Percentiles rank a stretch among this genome's conserved stretches.
These are phyloP conservation scores for Emys orbicularis DNA, from an alignment of 2,797 vertebrate genomes.

Conservation along the genomic window DNA sequence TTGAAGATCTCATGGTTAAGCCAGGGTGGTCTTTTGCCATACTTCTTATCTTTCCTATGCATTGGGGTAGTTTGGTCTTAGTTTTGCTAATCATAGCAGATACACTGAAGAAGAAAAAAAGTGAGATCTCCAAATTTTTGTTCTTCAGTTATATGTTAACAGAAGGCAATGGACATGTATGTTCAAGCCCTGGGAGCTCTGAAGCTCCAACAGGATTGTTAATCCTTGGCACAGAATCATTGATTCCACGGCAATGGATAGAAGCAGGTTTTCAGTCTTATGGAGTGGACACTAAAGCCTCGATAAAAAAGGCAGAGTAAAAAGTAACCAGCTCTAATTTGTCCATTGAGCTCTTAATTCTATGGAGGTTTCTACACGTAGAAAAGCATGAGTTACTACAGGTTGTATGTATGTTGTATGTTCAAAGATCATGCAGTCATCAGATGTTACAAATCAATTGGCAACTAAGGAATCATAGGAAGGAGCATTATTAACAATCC, in stretches of 20 bases:
- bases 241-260: not conserved
- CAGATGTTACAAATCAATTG: not conserved
- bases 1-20: too few relatives aligned
- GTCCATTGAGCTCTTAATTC: not conserved
- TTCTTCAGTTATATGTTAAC: fast-evolving
- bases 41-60: too few relatives aligned
- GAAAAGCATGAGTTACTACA: not conserved
- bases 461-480: not conserved
- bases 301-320: not conserved
- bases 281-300: not conserved
- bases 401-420: not conserved
- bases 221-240: not conserved
- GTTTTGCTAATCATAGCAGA: not conserved
- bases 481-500: not conserved
- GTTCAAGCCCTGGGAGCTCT: not conserved
- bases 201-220: not conserved
- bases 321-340: not conserved
- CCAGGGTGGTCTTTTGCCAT: too few relatives aligned
- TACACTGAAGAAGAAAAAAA: not conserved
- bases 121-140: not conserved
- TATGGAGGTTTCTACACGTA: not conserved
- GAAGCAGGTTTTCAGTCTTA: not conserved
- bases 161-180: not conserved
- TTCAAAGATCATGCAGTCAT: not conserved
- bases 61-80: too few relatives aligned